These are phyloP conservation scores for Chironomus riparius DNA, from an alignment of 2,888 invertebrate genomes.

Conservation along the genomic window DNA sequence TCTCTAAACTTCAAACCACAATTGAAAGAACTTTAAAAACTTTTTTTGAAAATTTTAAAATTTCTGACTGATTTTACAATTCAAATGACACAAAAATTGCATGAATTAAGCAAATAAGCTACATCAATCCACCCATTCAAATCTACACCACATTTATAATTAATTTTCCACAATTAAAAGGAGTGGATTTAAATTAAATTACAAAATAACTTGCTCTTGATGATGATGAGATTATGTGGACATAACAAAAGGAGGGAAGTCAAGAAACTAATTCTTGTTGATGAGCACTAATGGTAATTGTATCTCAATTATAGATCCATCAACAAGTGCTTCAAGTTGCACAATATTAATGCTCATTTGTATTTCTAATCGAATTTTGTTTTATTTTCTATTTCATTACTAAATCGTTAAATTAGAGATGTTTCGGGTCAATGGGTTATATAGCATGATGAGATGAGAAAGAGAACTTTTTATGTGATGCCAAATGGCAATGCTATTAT, in stretches of 20 bases:
- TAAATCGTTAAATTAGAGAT: neutral
- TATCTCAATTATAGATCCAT: constrained; percentile 15
- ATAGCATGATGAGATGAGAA: neutral
- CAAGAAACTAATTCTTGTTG: neutral
- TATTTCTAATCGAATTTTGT: neutral
- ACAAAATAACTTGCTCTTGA: neutral
- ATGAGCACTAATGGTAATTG: neutral
- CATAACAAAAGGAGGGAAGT: neutral
- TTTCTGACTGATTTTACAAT: too few relatives aligned
- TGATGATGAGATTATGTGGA: neutral
- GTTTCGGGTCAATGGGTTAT: constrained; percentile 14
- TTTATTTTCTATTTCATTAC: neutral
- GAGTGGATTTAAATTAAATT: neutral
- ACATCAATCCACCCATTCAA: too few relatives aligned
- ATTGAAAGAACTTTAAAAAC: too few relatives aligned
- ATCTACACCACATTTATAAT: too few relatives aligned
- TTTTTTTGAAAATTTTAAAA: too few relatives aligned
- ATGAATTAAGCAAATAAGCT: too few relatives aligned
- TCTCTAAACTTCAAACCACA: too few relatives aligned
- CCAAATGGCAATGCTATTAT: neutral
- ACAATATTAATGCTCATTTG: neutral
- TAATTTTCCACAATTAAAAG: neutral
- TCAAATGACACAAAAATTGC: too few relatives aligned
- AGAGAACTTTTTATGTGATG: neutral
- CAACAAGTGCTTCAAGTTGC: constrained; percentile 12